Evolutionary conservation across 2,113 vertebrate species (phyloP), one percentile per base, ranked within the genome.

Genomic region (Ciconia boyciana): DNA sequence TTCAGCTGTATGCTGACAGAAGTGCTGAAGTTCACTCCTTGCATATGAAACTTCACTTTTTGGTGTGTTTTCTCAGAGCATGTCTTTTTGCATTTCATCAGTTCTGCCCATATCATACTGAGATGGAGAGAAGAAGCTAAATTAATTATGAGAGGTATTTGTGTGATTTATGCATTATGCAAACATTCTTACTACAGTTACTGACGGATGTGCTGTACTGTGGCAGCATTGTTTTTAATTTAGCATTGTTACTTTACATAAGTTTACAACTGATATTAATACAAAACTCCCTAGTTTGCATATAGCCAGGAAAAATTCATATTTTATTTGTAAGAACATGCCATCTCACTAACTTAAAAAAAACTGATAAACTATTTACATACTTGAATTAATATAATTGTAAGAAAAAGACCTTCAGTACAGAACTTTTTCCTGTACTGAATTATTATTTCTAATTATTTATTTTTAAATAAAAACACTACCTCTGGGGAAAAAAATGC

Each of bases 91-190:
- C 36, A 79, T 96, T 79, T 91, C 82, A 76, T 91, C 68, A 91
- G 7, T 78, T 94, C 39, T 79, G n/a, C 6, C 41, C 26, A 34
- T 87, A 82, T 75, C 31, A 80, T 52, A 39, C 7, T 65, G 26
- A 95, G 62, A 69, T 48, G 16, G 29, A 82, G 41, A 77, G 29
- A 68, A 69, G 24, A 80, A 8, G 41, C 25, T 95, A 83, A 95
- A 96, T 81, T 90, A 92, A 83, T 95, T 80, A 94, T 92, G 54
- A 96, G 75, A 85, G 83, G 11, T 46, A 58, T 90, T 90, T 88
- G 13, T 65, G 58, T 62, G 71, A 82, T 95, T 87, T 95, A 85
- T 91, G 13, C 31, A 85, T 94, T 83, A 93, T 93, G 70, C 28
- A 93, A 61, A 49, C 11, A 31, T 80, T 70, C 72, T 81, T 62